phyloP scores from a whole-genome alignment of 2,113 vertebrate species.

The Microcebus murinus region DNA sequence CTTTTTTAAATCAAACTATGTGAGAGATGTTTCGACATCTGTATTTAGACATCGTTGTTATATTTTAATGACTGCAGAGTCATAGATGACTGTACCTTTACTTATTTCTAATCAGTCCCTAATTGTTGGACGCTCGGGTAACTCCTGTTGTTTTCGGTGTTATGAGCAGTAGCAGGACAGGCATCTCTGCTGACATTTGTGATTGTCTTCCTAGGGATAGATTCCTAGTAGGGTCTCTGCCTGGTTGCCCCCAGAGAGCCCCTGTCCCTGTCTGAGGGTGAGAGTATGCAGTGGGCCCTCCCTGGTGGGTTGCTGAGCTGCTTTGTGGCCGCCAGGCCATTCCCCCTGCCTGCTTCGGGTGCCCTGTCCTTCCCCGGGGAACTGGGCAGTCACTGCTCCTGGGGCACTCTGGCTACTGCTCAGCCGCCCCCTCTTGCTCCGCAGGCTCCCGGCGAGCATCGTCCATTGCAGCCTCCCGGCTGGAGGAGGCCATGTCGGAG shows the following conservation, averaged over 20 bases:
- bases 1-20: too few relatives aligned
- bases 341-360: not conserved
- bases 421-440: not conserved
- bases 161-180: not conserved
- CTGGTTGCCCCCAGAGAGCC: not conserved
- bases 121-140: not conserved
- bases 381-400: not conserved
- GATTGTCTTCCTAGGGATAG: not conserved
- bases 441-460: constrained; percentile 93
- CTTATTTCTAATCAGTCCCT: not conserved
- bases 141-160: not conserved
- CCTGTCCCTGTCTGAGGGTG: not conserved
- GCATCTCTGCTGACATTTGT: not conserved
- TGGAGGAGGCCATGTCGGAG: constrained; percentile 97
- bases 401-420: not conserved
- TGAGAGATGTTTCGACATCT: not conserved
- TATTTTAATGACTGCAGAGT: not conserved
- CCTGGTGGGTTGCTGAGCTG: not conserved
- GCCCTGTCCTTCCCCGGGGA: not conserved
- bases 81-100: not conserved
- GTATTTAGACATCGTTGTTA: not conserved
- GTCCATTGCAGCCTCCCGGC: constrained; percentile 93
- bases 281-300: not conserved
- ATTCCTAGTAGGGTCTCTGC: not conserved
- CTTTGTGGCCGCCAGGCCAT: fast-evolving